Percentiles rank a stretch among this genome's conserved stretches.
Conservation (phyloP, 2,797 vertebrate species). For the Astyanax mexicanus region DNA sequence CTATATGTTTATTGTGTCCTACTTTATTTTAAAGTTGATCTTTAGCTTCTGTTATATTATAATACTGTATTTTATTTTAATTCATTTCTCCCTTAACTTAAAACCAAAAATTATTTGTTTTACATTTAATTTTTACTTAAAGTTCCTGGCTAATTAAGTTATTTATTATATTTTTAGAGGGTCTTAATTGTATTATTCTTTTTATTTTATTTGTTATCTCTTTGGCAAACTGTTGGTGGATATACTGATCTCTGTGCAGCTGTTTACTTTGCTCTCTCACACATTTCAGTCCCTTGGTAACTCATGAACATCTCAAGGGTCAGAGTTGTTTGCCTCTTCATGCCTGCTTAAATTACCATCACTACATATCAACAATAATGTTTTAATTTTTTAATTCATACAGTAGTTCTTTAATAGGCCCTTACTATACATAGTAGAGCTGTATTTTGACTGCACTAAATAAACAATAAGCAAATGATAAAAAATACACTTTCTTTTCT, state of each 20-base stretch:
- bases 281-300: conserved; percentile 1
- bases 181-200: not conserved
- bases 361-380: too few species aligned
- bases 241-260: not conserved
- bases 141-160: not conserved
- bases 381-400: too few species aligned
- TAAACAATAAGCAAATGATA: too few species aligned
- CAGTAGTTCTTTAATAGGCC: too few species aligned
- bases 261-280: not conserved
- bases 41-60: too few species aligned
- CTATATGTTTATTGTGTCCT: too few species aligned
- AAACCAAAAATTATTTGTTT: too few species aligned
- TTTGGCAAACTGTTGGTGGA: not conserved
- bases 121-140: not conserved
- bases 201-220: not conserved
- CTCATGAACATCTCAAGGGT: not conserved
- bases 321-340: not conserved
- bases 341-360: not conserved
- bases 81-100: too few species aligned
- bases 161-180: not conserved
- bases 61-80: too few species aligned
- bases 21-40: too few species aligned
- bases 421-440: rapidly evolving
- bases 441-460: too few species aligned
- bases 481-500: too few species aligned